Percentiles rank a stretch among this genome's conserved stretches.
phyloP scores from a whole-genome alignment of 2,797 vertebrate species.

The Poeciliopsis turneri region DNA sequence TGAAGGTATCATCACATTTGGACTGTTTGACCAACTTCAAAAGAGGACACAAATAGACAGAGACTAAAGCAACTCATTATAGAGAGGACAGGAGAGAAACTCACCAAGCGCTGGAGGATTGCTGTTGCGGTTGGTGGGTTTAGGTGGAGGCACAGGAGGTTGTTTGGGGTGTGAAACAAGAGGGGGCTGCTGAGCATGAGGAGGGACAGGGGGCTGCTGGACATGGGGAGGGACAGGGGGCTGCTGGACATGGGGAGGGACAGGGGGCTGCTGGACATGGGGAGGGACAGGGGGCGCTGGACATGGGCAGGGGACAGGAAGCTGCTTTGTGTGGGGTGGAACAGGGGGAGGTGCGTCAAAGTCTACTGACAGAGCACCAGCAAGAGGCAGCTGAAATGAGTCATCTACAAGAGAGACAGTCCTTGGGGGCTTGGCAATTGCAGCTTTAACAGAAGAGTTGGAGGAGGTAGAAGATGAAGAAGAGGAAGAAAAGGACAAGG shows the following conservation, averaged over 20 bases:
- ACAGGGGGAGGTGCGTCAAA: conserved; percentile 54
- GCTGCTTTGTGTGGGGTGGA: conserved; percentile 85
- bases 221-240: conserved; percentile 84
- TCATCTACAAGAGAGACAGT: conserved; percentile 75
- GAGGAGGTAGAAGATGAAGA: conserved; percentile 68
- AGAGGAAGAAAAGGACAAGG: conserved; percentile 43
- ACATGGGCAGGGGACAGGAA: conserved; percentile 83
- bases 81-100: conserved; percentile 53
- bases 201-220: conserved; percentile 58
- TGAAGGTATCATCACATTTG: neutral
- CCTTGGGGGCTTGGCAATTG: conserved; percentile 75
- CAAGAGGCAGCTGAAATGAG: conserved; percentile 10
- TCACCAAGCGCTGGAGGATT: conserved; percentile 87
- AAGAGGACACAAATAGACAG: conserved; percentile 9
- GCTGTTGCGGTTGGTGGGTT: conserved; percentile 91
- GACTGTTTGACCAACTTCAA: neutral
- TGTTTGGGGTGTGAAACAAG: conserved; percentile 83
- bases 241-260: conserved; percentile 83
- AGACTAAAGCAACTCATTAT: conserved; percentile 14
- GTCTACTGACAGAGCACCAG: conserved; percentile 27
- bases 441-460: conserved; percentile 54
- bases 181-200: conserved; percentile 52
- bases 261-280: conserved; percentile 40
- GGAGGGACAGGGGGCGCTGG: conserved; percentile 87
- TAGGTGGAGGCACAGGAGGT: conserved; percentile 91